A percentile compares a stretch with the other conserved stretches of the same genome.
Evolutionary conservation across 2,888 invertebrate genomes (phyloP).

Genomic region (Pardosa pseudoannulata): DNA sequence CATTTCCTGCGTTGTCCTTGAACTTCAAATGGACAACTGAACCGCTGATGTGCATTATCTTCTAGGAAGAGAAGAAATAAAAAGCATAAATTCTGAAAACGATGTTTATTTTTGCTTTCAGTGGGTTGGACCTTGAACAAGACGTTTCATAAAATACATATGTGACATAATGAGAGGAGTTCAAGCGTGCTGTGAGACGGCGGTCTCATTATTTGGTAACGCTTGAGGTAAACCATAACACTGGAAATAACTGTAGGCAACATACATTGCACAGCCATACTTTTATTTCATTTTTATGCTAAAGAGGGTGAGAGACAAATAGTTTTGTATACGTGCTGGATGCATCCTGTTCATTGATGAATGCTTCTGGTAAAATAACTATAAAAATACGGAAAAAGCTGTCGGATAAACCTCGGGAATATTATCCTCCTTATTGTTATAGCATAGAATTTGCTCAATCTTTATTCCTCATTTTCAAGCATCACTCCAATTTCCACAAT

Average conservation of each 20-base stretch:
- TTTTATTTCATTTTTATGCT: too few relatives aligned
- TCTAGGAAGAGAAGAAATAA: neutral
- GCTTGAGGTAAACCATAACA: neutral
- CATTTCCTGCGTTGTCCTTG: neutral
- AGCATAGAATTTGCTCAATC: too few relatives aligned
- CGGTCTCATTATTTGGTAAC: neutral
- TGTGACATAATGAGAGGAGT: neutral
- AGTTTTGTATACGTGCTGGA: too few relatives aligned
- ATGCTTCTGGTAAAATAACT: too few relatives aligned
- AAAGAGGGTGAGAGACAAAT: too few relatives aligned
- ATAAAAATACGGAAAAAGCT: too few relatives aligned
- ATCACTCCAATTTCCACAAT: too few relatives aligned
- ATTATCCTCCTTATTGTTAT: too few relatives aligned
- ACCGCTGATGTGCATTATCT: neutral
- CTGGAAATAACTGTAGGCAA: neutral
- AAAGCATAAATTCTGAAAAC: neutral
- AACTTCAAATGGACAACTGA: neutral
- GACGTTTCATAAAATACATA: neutral
- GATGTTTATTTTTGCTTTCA: neutral
- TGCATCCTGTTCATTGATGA: too few relatives aligned
- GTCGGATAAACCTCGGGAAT: too few relatives aligned
- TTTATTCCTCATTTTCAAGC: too few relatives aligned
- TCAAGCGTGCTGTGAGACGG: neutral
- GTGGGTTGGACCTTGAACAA: neutral
- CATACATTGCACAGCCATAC: too few relatives aligned